phyloP scores from a whole-genome alignment of 2,888 invertebrate species.

The Bombylius discolor region DNA sequence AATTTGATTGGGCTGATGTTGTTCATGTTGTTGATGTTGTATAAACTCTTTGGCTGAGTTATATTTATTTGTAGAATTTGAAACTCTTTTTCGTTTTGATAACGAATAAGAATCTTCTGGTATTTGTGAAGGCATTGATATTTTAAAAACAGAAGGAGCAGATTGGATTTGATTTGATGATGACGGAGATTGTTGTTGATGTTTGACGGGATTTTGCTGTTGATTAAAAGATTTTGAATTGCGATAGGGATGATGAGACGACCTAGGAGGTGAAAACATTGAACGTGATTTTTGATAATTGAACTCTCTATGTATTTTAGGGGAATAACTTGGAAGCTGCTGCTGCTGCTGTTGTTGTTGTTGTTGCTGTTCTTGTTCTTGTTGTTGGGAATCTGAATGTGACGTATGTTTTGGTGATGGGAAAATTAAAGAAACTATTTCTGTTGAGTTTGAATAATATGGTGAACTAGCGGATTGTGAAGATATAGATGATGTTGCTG shows the following conservation, averaged over 20 bases:
- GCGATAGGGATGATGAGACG: not conserved
- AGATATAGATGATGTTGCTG: too few species aligned
- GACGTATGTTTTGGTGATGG: too few species aligned
- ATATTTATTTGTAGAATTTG: not conserved
- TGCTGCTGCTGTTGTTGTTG: too few species aligned
- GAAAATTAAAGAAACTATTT: not conserved
- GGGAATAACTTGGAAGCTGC: not conserved
- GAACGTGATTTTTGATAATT: not conserved
- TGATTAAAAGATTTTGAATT: too few species aligned
- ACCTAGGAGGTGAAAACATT: not conserved
- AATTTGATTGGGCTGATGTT: too few species aligned
- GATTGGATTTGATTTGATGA: not conserved
- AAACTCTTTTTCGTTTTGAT: not conserved
- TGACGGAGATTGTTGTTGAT: too few species aligned
- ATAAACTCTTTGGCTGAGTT: not conserved
- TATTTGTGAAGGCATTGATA: not conserved
- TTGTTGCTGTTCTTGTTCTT: too few species aligned
- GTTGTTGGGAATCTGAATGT: too few species aligned
- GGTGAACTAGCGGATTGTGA: too few species aligned
- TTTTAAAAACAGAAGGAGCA: not conserved
- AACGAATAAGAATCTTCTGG: not conserved
- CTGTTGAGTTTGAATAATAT: not conserved
- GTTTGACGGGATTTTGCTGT: not conserved
- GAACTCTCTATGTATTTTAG: not conserved
- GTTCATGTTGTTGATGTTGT: too few species aligned